Conservation (phyloP, 2,797 vertebrate genomes). For the Sebastes nivosus region DNA sequence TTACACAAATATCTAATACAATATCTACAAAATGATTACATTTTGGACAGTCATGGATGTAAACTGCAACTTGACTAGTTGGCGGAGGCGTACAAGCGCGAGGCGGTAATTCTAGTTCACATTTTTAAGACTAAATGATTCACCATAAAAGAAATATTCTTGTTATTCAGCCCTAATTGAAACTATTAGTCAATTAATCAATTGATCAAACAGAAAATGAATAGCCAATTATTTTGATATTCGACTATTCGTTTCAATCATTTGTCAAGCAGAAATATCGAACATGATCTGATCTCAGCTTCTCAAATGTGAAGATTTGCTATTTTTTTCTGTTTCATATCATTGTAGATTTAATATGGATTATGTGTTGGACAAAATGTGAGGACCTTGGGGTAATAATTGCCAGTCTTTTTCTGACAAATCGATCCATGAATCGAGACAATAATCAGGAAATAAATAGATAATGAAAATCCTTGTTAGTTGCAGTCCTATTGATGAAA, state of each 20-base stretch:
- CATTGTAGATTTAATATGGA: neutral
- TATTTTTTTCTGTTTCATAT: neutral
- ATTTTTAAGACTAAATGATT: neutral
- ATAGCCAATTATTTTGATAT: neutral
- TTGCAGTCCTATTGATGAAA: neutral
- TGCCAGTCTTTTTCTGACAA: neutral
- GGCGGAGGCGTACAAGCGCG: too few relatives aligned
- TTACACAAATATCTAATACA: too few relatives aligned
- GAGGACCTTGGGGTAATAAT: neutral
- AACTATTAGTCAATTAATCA: neutral
- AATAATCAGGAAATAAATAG: neutral
- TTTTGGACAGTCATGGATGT: too few relatives aligned
- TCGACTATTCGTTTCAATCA: neutral
- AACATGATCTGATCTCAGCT: neutral
- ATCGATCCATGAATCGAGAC: neutral
- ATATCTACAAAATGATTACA: too few relatives aligned
- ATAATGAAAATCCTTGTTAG: neutral
- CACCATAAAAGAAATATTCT: neutral
- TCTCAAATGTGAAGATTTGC: neutral
- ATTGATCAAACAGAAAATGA: neutral
- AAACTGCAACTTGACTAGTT: too few relatives aligned
- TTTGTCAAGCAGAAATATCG: neutral
- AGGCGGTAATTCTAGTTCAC: too few relatives aligned
- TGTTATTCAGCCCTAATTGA: neutral
- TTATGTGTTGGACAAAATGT: neutral